Percentiles rank a stretch among this genome's conserved stretches.
Evolutionary conservation across 2,797 vertebrate genomes (phyloP).

Genomic region (Tragelaphus eurycerus): DNA sequence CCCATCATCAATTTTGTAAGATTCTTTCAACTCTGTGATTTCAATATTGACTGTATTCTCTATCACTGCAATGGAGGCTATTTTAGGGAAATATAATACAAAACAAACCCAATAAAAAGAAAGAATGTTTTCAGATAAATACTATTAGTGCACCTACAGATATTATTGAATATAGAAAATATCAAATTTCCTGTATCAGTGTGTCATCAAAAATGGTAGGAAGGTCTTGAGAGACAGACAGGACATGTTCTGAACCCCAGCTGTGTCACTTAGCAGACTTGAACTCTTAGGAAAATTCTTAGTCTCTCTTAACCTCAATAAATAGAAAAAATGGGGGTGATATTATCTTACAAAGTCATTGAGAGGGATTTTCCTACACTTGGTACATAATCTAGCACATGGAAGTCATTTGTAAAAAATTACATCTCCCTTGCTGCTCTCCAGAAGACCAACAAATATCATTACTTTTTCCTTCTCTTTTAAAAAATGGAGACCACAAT

Average conservation of each 20-base stretch:
- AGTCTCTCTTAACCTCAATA: background rate
- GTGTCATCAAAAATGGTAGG: background rate
- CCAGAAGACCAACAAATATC: background rate
- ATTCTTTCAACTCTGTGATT: background rate
- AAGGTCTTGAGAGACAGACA: background rate
- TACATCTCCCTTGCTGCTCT: background rate
- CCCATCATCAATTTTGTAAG: background rate
- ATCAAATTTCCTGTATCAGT: background rate
- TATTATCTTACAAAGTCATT: background rate
- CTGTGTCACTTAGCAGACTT: background rate
- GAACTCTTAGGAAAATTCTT: background rate
- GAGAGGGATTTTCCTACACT: background rate
- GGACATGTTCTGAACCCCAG: background rate
- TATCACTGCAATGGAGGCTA: background rate
- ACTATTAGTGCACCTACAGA: background rate
- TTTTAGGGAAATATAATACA: background rate
- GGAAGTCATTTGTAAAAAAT: background rate
- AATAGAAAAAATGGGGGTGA: background rate
- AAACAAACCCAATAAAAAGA: background rate
- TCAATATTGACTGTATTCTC: background rate
- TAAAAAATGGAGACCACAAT: background rate
- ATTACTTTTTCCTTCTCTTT: background rate
- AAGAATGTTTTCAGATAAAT: background rate
- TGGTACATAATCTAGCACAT: background rate
- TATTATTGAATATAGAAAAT: background rate